Percentiles rank a stretch among this genome's conserved stretches.
These are phyloP conservation scores for Cephus runcator DNA, from an alignment of 2,888 invertebrate species.

Conservation along the genomic window DNA sequence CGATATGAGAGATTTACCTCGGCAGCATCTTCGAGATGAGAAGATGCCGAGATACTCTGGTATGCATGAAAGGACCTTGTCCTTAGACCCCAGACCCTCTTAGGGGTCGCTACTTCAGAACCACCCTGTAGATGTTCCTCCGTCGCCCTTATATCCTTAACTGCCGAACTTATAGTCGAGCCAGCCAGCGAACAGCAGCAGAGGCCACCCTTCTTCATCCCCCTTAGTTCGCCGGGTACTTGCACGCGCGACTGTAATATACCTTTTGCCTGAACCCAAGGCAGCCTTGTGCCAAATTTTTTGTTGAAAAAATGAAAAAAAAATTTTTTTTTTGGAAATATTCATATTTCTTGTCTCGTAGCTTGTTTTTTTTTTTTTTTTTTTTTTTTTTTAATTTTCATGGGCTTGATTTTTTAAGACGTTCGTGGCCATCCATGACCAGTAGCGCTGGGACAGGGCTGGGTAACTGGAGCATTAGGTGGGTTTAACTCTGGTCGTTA, in stretches of 20 bases:
- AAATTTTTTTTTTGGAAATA: background rate
- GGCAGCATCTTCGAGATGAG: constrained; percentile 23
- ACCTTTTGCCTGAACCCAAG: background rate
- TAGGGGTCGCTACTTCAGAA: constrained; percentile 36
- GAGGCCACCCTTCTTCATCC: background rate
- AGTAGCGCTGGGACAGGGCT: background rate
- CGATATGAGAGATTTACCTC: constrained; percentile 38
- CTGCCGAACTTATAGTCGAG: constrained; percentile 53
- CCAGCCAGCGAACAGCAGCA: background rate
- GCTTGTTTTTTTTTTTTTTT: no score
- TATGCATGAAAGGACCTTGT: constrained; percentile 63
- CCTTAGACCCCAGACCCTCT: constrained; percentile 44
- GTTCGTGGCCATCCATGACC: background rate
- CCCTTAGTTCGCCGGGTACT: background rate
- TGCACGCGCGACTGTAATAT: background rate
- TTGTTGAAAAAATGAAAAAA: background rate
- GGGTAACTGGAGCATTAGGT: background rate
- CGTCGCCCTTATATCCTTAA: constrained; percentile 52
- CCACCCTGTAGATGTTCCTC: constrained; percentile 4
- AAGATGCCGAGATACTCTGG: constrained; percentile 49
- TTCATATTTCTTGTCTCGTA: background rate
- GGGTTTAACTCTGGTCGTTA: constrained; percentile 36
- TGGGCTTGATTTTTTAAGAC: background rate
- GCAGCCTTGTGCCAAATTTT: background rate
- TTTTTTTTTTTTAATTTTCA: no score